A percentile compares a stretch with the other conserved stretches of the same genome.
These are phyloP conservation scores for Campylorhamphus procurvoides DNA, from an alignment of 2,113 vertebrate species.

Conservation along the genomic window DNA sequence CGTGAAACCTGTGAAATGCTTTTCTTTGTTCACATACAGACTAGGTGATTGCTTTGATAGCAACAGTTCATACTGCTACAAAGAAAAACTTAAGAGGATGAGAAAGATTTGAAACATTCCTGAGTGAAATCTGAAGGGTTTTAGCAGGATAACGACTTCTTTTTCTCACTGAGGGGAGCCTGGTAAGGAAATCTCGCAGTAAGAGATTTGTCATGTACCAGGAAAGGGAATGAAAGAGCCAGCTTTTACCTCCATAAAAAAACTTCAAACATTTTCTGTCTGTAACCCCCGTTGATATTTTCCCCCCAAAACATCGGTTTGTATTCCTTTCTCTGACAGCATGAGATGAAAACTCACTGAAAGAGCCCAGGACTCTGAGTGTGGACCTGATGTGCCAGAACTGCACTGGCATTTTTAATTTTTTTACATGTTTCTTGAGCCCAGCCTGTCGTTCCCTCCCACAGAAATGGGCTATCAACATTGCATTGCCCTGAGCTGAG, in stretches of 20 bases:
- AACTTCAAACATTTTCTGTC: not conserved
- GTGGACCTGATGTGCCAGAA: not conserved
- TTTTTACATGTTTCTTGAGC: not conserved
- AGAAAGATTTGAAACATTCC: conserved; percentile 58
- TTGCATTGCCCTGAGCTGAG: not conserved
- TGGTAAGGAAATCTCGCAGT: not conserved
- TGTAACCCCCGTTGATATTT: not conserved
- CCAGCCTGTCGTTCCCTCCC: not conserved
- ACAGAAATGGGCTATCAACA: not conserved
- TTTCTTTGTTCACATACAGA: conserved; percentile 4
- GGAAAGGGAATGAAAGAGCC: not conserved
- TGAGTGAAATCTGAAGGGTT: conserved; percentile 38
- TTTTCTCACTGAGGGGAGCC: conserved; percentile 40
- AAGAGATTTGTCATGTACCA: conserved; percentile 9
- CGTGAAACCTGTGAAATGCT: not conserved
- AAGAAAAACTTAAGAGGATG: conserved; percentile 35
- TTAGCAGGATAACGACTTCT: conserved; percentile 41
- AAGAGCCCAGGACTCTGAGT: not conserved
- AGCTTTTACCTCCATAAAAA: not conserved
- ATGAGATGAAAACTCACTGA: not conserved
- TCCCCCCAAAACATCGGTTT: not conserved
- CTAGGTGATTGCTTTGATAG: conserved; percentile 52
- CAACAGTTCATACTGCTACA: conserved; percentile 41
- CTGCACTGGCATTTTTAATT: not conserved
- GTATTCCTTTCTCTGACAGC: not conserved